These are phyloP conservation scores for Sebastes vulpes DNA, from an alignment of 2,797 vertebrate species.

Conservation along the genomic window DNA sequence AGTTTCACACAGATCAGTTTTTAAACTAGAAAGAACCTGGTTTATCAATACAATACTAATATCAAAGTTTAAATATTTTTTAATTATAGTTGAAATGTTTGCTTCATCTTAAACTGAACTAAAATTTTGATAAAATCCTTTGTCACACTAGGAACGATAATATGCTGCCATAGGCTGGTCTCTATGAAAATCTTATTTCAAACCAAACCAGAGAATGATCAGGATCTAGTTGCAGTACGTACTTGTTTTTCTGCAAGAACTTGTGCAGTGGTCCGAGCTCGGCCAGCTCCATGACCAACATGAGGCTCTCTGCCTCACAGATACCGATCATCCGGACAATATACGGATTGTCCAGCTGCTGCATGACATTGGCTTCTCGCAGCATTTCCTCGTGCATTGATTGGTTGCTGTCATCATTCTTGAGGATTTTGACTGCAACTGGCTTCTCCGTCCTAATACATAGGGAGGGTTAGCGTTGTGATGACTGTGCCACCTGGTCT, in stretches of 20 bases:
- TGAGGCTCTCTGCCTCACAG: conserved; percentile 95
- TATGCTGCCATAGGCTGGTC: neutral
- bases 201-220: neutral
- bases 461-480: neutral
- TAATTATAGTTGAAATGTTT: no score
- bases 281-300: conserved; percentile 99
- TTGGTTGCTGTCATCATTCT: conserved; percentile 91
- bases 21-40: no score
- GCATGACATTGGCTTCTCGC: conserved; percentile 95
- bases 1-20: no score
- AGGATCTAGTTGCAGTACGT: neutral
- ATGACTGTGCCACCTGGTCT: neutral
- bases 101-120: no score
- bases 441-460: conserved; percentile 87
- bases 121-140: no score
- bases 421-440: conserved; percentile 96
- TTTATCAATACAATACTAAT: no score
- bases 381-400: conserved; percentile 91
- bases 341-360: conserved; percentile 97
- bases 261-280: conserved; percentile 95
- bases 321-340: conserved; percentile 99
- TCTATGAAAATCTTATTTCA: neutral
- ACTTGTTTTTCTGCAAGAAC: conserved; percentile 94
- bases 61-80: no score
- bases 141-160: neutral